Base-by-base conservation (phyloP, 2,797 vertebrate species). In the Podarcis siculus region DNA sequence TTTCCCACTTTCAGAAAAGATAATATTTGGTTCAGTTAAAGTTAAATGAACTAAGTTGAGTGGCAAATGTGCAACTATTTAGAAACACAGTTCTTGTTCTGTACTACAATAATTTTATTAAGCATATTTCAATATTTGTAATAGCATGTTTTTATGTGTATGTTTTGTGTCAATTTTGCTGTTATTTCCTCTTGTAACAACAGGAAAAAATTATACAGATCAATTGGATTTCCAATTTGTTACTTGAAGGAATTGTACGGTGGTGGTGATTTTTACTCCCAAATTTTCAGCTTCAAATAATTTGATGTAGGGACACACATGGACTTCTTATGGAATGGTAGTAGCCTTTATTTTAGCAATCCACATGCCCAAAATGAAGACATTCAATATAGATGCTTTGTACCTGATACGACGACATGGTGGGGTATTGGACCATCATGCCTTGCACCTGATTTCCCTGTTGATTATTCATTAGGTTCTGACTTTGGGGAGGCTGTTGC, bases 321-420 rank as follows among this genome's bases (percentile, higher is more conserved):
- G 5, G 32, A 30, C 9, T 13, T 5, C 5, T 69, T 42, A 21
- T 64, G 17, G 55, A 32, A 72, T 39, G 27, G 30, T 25, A 42
- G 10, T 13, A 6, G 10, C 21, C 27, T 58, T 61, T 71, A 12
- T 42, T 83, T 71, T 76, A 21, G 32, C 27, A 84, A 84, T 32
- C 2, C 69, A 25, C 37, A 71, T 42, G 7, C 69, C 27, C 32
- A 69, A 78, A 78, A 39, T 39, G 79, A 25, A 87, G 87, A 7
- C 10, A 55, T 79, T 64, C 13, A 30, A 76, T 72, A 82, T 0
- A 1, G 35, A 55, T 90, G 45, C 39, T 37, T 77, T 42, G 81
- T 95, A 97, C 94, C 97, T 98, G 98, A 96, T 98, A 98, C 95
- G 98, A 97, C 64, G 98, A 97, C 94, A 98, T 96, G 49, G 98